Conservation (phyloP, 2,797 vertebrate species). For the Neostethus bicornis region DNA sequence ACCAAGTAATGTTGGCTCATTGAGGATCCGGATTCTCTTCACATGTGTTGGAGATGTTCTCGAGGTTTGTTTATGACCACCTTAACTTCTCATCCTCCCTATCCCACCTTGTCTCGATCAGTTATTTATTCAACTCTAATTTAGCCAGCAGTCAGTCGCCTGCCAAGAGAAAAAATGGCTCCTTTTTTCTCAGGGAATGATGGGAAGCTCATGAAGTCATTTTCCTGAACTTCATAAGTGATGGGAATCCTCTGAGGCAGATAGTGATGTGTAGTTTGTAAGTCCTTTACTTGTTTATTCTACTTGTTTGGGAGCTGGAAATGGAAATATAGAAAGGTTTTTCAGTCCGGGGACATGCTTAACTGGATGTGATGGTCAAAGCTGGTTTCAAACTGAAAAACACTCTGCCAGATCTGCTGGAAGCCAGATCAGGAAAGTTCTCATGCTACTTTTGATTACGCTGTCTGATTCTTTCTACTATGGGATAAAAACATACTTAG, state of each 20-base stretch:
- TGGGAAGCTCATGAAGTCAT: constrained; percentile 23
- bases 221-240: constrained; percentile 26
- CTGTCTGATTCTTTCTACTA: neutral
- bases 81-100: constrained; percentile 40
- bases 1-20: constrained; percentile 49
- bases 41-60: constrained; percentile 58
- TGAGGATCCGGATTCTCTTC: constrained; percentile 37
- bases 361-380: constrained; percentile 32
- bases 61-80: constrained; percentile 42
- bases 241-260: constrained; percentile 25
- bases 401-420: constrained; percentile 17
- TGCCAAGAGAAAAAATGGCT: constrained; percentile 22
- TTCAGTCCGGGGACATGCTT: constrained; percentile 16
- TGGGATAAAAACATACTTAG: neutral
- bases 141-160: constrained; percentile 35
- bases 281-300: constrained; percentile 33
- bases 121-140: constrained; percentile 43
- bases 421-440: constrained; percentile 18
- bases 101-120: constrained; percentile 24
- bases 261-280: constrained; percentile 27
- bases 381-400: constrained; percentile 20
- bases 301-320: constrained; percentile 19
- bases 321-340: constrained; percentile 15
- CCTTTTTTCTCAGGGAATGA: constrained; percentile 20
- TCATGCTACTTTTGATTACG: constrained; percentile 2